phyloP scores from a whole-genome alignment of 2,113 vertebrate species.

The Pseudorhombus dupliciocellatus region DNA sequence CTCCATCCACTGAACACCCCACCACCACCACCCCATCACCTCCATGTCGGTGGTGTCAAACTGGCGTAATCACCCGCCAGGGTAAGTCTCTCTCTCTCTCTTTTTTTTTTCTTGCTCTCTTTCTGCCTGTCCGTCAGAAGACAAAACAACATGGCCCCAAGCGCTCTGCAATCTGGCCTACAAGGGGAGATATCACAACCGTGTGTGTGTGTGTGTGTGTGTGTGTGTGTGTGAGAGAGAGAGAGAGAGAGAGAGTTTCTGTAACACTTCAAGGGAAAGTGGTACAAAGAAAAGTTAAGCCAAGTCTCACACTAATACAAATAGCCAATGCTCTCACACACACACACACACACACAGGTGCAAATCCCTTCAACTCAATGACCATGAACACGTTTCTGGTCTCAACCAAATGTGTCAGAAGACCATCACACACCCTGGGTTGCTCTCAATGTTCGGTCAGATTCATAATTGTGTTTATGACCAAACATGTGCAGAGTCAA shows the following conservation, averaged over 20 bases:
- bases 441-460: not conserved
- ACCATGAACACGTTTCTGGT: not conserved
- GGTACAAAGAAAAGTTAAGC: slow-evolving; percentile 59
- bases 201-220: slow-evolving; percentile 19
- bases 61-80: slow-evolving; percentile 63
- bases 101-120: slow-evolving; percentile 16
- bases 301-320: slow-evolving; percentile 50
- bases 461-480: not conserved
- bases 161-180: slow-evolving; percentile 86
- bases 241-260: slow-evolving; percentile 10
- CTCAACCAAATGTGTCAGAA: not conserved
- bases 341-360: slow-evolving; percentile 24
- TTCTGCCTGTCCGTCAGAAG: slow-evolving; percentile 70
- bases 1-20: slow-evolving; percentile 17
- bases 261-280: slow-evolving; percentile 48
- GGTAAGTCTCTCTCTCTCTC: slow-evolving; percentile 51
- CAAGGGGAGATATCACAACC: slow-evolving; percentile 73
- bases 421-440: not conserved
- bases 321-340: slow-evolving; percentile 32
- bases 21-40: not conserved
- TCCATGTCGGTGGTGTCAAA: slow-evolving; percentile 65
- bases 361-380: slow-evolving; percentile 2
- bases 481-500: not conserved
- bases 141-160: slow-evolving; percentile 84
- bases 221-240: slow-evolving; percentile 13